Conservation (phyloP, 1,140 invertebrate species). For the Lordiphosa clarofinis region DNA sequence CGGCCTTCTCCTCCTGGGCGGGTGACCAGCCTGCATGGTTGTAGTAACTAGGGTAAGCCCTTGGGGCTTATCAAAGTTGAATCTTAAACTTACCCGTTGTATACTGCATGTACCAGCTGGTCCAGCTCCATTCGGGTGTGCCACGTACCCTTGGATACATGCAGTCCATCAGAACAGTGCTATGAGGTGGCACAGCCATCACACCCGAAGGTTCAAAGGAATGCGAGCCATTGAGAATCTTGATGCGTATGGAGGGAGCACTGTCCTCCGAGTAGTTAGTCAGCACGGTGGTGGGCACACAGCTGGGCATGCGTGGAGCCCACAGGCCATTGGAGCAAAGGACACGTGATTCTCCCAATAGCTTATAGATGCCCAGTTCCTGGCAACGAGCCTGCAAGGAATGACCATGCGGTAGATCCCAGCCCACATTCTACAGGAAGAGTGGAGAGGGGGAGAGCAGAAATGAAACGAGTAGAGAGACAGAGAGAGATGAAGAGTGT, state of each 20-base stretch:
- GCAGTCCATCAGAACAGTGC: conserved; percentile 91
- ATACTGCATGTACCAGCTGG: conserved; percentile 87
- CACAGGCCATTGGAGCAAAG: conserved; percentile 90
- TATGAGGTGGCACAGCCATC: conserved; percentile 89
- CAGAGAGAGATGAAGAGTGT: conserved; percentile 7
- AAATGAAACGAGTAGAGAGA: conserved; percentile 5
- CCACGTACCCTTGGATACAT: conserved; percentile 87
- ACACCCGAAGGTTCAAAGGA: conserved; percentile 88
- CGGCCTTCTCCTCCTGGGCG: conserved; percentile 86
- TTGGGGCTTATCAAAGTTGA: too few species aligned
- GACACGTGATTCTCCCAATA: conserved; percentile 84
- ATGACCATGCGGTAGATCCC: conserved; percentile 84
- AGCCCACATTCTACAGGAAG: conserved; percentile 69
- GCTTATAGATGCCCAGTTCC: conserved; percentile 90
- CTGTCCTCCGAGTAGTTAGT: conserved; percentile 92
- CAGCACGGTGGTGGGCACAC: conserved; percentile 88
- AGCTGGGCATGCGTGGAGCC: conserved; percentile 87
- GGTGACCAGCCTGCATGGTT: conserved; percentile 92
- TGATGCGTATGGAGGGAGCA: conserved; percentile 90
- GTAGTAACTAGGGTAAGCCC: too few species aligned
- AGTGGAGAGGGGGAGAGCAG: background rate
- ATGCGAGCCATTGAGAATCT: conserved; percentile 88
- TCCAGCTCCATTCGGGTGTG: conserved; percentile 94
- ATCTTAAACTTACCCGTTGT: conserved; percentile 83
- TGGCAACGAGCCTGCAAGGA: conserved; percentile 86